These are phyloP conservation scores for Poeciliopsis gracilis DNA, from an alignment of 2,797 vertebrate species.

Conservation along the genomic window DNA sequence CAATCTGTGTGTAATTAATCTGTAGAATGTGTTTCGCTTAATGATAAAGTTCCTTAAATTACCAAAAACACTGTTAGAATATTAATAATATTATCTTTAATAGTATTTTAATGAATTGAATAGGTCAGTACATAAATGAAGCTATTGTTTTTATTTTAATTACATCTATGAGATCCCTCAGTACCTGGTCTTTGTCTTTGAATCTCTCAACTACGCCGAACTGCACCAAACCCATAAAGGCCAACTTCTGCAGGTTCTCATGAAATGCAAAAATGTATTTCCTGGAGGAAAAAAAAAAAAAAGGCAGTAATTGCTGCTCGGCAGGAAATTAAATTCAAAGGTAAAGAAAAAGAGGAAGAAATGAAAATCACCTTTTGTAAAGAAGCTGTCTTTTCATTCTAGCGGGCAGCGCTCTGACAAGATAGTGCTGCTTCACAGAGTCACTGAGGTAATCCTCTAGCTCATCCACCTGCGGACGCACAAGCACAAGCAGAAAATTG, in stretches of 20 bases:
- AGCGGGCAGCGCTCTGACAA: constrained; percentile 86
- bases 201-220: constrained; percentile 92
- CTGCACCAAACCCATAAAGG: constrained; percentile 95
- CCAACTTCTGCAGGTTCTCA: constrained; percentile 89
- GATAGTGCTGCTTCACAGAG: constrained; percentile 88
- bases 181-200: constrained; percentile 96
- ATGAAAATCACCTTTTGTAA: constrained; percentile 86
- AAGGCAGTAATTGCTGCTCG: neutral
- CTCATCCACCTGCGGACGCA: constrained; percentile 84
- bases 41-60: no score
- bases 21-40: neutral
- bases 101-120: no score
- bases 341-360: neutral
- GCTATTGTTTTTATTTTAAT: neutral
- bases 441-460: constrained; percentile 90
- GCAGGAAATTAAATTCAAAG: neutral
- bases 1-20: neutral
- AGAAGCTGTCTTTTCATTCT: constrained; percentile 88
- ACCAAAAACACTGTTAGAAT: no score
- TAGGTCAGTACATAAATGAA: neutral
- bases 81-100: no score
- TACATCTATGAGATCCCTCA: neutral
- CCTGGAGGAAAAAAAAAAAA: constrained; percentile 67
- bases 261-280: constrained; percentile 90
- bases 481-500: neutral